Base-by-base conservation (phyloP, 2,113 vertebrate genomes). In the Myocastor coypus region DNA sequence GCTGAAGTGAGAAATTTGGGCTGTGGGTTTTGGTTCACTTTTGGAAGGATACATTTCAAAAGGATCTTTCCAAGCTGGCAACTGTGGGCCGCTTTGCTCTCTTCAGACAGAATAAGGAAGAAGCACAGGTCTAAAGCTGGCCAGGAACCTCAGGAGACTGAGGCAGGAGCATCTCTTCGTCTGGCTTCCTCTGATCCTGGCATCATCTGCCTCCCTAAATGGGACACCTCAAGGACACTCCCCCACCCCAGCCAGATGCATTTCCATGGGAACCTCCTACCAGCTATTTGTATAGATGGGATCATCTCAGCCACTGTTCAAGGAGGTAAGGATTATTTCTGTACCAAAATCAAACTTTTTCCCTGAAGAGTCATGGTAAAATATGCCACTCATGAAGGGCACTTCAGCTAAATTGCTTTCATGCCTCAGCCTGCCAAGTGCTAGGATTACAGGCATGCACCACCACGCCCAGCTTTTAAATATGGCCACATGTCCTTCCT, bases 221-320 rank as follows among this genome's bases (percentile, higher is more conserved):
- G 2, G 87, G 50, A 42, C 16, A 0, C 17, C 68, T 66, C 1
- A 20, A 34, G 6, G 59, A 26, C 69, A 13, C 26, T 34, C 1
- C 26, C 28, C 37, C n/a, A n/a, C n/a, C 11, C 40, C 6, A 52
- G 46, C 13, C 5, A 28, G 87, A 7, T 1, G 1, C 3, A 2
- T 59, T 26, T 59, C 69, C 77, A 16, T 0, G 0, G 59, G 26
- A 1, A 59, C 7, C 0, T 40, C 42, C 1, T 1, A 0, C 34
- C 63, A 0, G 87, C 61, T 46, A 1, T 50, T 34, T 81, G 75
- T 68, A 40, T n/a, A n/a, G 71, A 37, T 3, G 40, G 83, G 24
- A 22, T 13, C 17, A 22, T 32, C 71, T 77, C 26, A 19, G 92
- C 81, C 3, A 0, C 46, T 0, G 37, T 30, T 34, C 11, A 11